A percentile compares a stretch with the other conserved stretches of the same genome.
phyloP scores from a whole-genome alignment of 2,888 invertebrate species.

The Athalia cordata region DNA sequence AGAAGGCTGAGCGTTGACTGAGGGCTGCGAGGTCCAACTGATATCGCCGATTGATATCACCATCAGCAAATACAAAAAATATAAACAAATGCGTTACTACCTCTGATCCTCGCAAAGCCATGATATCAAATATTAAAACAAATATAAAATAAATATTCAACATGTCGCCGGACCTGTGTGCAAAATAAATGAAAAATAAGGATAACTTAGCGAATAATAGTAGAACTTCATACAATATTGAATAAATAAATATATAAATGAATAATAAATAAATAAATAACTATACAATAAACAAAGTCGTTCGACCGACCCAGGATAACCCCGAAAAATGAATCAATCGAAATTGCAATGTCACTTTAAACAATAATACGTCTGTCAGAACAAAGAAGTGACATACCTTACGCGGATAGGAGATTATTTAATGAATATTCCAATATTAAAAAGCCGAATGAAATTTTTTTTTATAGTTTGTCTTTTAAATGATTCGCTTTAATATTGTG shows the following conservation, averaged over 20 bases:
- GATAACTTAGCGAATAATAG: not conserved
- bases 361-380: slow-evolving; percentile 15
- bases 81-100: slow-evolving; percentile 73
- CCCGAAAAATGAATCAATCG: not conserved
- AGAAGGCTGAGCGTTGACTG: slow-evolving; percentile 42
- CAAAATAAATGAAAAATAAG: slow-evolving; percentile 66
- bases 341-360: slow-evolving; percentile 36
- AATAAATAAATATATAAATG: not conserved
- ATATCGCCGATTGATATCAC: slow-evolving; percentile 66
- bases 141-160: slow-evolving; percentile 71
- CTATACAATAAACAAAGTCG: not conserved
- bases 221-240: not conserved
- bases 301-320: slow-evolving; percentile 1
- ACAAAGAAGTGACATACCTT: slow-evolving; percentile 43
- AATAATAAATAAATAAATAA: not conserved
- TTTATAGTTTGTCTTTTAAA: no score
- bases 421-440: slow-evolving; percentile 16
- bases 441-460: not conserved
- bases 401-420: slow-evolving; percentile 25
- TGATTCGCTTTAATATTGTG: not conserved
- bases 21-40: slow-evolving; percentile 67
- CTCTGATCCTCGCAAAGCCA: slow-evolving; percentile 61
- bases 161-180: slow-evolving; percentile 71
- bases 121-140: slow-evolving; percentile 63
- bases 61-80: slow-evolving; percentile 74